phyloP scores from a whole-genome alignment of 2,888 invertebrate species.

The Dorcus hopei region DNA sequence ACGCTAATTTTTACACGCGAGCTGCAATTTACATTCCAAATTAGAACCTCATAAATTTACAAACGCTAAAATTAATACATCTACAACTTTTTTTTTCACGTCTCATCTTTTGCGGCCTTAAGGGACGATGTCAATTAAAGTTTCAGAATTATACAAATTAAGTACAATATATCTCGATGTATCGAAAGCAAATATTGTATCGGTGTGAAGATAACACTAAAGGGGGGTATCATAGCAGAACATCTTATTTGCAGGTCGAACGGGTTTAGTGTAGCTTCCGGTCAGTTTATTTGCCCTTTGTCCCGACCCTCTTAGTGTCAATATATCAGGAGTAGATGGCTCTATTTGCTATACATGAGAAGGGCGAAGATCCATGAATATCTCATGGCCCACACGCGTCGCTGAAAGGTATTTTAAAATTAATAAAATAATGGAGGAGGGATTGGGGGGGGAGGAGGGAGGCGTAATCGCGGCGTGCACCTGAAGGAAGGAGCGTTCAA shows the following conservation, averaged over 20 bases:
- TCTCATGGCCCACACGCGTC: slow-evolving; percentile 14
- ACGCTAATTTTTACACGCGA: neutral
- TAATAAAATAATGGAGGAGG: slow-evolving; percentile 35
- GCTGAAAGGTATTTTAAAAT: slow-evolving; percentile 26
- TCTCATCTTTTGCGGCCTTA: too few relatives aligned
- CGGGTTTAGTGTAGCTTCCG: slow-evolving; percentile 41
- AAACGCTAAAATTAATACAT: too few relatives aligned
- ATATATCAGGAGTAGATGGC: slow-evolving; percentile 43
- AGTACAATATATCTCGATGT: neutral
- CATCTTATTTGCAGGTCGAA: slow-evolving; percentile 46
- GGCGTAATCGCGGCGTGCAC: slow-evolving; percentile 34
- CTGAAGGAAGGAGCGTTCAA: slow-evolving; percentile 26
- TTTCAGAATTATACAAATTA: too few relatives aligned
- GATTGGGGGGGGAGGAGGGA: neutral
- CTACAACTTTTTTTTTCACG: too few relatives aligned
- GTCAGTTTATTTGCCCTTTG: slow-evolving; percentile 45
- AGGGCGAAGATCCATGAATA: slow-evolving; percentile 21
- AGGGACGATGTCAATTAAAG: too few relatives aligned
- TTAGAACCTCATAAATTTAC: neutral
- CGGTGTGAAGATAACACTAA: slow-evolving; percentile 17
- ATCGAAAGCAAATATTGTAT: slow-evolving; percentile 17
- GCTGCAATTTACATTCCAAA: neutral
- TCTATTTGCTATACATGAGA: slow-evolving; percentile 39
- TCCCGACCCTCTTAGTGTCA: slow-evolving; percentile 40
- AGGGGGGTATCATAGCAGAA: slow-evolving; percentile 33